Evolutionary conservation across 2,888 invertebrate species (phyloP), one percentile per base, ranked within the genome.

Genomic region (Teleiodes luculella): DNA sequence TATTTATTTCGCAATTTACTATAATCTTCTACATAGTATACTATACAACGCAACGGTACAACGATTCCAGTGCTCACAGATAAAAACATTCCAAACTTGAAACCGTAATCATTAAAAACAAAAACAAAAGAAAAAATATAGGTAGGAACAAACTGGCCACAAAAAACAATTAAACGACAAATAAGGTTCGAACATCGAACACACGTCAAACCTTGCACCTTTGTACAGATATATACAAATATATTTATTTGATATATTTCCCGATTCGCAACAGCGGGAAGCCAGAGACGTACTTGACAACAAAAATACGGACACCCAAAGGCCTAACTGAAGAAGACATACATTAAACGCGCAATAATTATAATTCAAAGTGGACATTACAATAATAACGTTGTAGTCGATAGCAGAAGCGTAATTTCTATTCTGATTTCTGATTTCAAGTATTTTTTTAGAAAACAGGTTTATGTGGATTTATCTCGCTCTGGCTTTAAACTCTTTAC

Each of bases 351-450:
- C 65, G 77, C 76, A 78, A 86, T 88, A 85, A 87, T 87, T 86
- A 86, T 88, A 88, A 86, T 82, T 88, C 88, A 88, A 83, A 75
- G 76, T 75, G 80, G 81, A 82, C 80, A 80, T 80, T 79, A 78
- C 76, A 70, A 67, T 67, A 35, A 39, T 76, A 62, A 47, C 54
- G 56, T 55, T 13, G 37, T 14, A 62, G 63, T 46, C 2, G n/a
- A 64, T 71, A 68, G 37, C 2, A 68, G n/a, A 52, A 55, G 66
- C 54, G 51, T n/a, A n/a, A n/a, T n/a, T n/a, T n/a, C n/a, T n/a
- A n/a, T n/a, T n/a, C n/a, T n/a, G n/a, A n/a, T n/a, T n/a, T n/a
- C n/a, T n/a, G n/a, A n/a, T n/a, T n/a, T n/a, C n/a, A n/a, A n/a
- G n/a, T n/a, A n/a, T n/a, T n/a, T n/a, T n/a, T n/a, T n/a, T n/a